A percentile compares a stretch with the other conserved stretches of the same genome.
phyloP scores from a whole-genome alignment of 2,797 vertebrate species.

The Takifugu rubripes region DNA sequence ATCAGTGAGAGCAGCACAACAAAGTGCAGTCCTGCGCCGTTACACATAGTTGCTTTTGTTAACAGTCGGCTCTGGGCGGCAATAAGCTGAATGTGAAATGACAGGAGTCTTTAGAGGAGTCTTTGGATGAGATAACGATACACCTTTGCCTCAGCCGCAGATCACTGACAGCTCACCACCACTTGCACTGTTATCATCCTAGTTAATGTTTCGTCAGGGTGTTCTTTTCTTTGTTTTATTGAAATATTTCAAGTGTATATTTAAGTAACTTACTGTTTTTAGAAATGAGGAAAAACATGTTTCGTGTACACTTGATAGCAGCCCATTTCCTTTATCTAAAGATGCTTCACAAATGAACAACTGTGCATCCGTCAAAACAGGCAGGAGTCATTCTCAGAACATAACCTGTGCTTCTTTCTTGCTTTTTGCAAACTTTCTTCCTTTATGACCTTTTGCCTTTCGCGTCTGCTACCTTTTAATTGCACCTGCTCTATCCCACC shows the following conservation, averaged over 20 bases:
- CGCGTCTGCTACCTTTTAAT: not conserved
- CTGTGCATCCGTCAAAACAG: not conserved
- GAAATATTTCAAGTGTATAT: too few relatives aligned
- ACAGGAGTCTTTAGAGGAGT: not conserved
- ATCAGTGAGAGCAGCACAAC: constrained; percentile 32
- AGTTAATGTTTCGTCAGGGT: constrained; percentile 30
- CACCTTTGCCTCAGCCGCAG: constrained; percentile 24
- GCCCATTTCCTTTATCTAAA: not conserved
- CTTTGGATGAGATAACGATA: constrained; percentile 43
- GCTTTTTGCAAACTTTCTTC: not conserved
- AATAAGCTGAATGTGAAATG: not conserved
- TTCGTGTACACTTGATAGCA: not conserved
- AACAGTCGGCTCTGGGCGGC: not conserved
- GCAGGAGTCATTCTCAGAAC: not conserved
- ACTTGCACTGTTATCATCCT: too few relatives aligned
- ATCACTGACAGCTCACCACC: not conserved
- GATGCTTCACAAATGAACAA: too few relatives aligned
- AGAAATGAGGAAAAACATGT: not conserved
- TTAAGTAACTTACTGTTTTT: not conserved
- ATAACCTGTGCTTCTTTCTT: not conserved
- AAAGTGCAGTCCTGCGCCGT: constrained; percentile 31
- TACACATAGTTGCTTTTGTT: not conserved
- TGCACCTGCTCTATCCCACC: not conserved
- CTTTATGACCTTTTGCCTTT: not conserved
- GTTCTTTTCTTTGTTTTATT: too few relatives aligned